Evolutionary conservation across 2,888 invertebrate genomes (phyloP).

Genomic region (Cheilosia soror): DNA sequence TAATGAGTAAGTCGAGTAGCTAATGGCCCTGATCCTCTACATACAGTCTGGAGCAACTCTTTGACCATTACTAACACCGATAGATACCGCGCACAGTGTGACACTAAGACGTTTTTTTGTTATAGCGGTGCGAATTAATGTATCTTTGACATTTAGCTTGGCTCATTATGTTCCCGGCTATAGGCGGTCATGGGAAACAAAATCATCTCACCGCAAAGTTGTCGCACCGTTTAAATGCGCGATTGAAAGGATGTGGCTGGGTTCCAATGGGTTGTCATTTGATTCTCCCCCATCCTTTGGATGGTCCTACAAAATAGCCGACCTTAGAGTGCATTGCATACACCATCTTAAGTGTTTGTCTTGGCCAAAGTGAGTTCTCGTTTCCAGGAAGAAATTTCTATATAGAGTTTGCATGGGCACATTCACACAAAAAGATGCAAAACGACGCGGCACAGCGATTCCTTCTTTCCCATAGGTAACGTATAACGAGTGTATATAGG

Average conservation of each 20-base stretch:
- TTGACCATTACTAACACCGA: slow-evolving; percentile 28
- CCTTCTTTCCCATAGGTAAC: slow-evolving; percentile 60
- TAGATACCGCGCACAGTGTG: background rate
- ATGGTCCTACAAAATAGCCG: slow-evolving; percentile 20
- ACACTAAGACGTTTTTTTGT: background rate
- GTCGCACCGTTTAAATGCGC: slow-evolving; percentile 17
- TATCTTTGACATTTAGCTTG: slow-evolving; percentile 14
- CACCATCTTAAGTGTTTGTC: slow-evolving; percentile 29
- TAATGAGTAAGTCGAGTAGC: slow-evolving; percentile 59
- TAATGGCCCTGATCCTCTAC: background rate
- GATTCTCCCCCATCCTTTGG: slow-evolving; percentile 17
- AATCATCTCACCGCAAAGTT: slow-evolving; percentile 53
- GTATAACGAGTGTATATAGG: slow-evolving; percentile 7
- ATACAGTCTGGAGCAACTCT: slow-evolving; percentile 19
- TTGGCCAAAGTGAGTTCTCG: slow-evolving; percentile 30
- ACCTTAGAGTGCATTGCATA: slow-evolving; percentile 53
- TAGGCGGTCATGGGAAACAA: slow-evolving; percentile 56
- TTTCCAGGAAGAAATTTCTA: slow-evolving; percentile 53
- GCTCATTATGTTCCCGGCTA: slow-evolving; percentile 14
- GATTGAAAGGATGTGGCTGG: slow-evolving; percentile 38
- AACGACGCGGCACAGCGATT: slow-evolving; percentile 9
- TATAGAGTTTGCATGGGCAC: background rate
- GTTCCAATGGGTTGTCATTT: slow-evolving; percentile 28
- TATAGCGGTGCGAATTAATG: slow-evolving; percentile 62
- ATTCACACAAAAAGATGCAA: slow-evolving; percentile 9